These are phyloP conservation scores for Heliconius himera DNA, from an alignment of 1,140 invertebrate genomes.

Conservation along the genomic window DNA sequence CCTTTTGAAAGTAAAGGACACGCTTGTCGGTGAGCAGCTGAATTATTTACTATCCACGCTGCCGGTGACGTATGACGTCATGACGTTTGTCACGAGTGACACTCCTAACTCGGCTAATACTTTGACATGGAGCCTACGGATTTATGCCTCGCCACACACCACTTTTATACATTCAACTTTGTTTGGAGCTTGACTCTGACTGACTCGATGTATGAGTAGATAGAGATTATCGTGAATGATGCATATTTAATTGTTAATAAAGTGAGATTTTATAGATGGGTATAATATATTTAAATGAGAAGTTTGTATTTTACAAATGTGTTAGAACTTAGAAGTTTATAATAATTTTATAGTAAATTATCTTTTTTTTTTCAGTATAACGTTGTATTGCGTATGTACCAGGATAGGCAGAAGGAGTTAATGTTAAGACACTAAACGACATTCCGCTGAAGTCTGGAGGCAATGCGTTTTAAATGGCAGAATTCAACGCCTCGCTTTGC, in stretches of 20 bases:
- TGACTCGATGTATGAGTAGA: background rate
- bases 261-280: background rate
- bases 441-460: too few relatives aligned
- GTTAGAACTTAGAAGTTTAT: too few relatives aligned
- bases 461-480: too few relatives aligned
- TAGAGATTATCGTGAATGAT: background rate
- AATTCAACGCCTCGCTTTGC: too few relatives aligned
- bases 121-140: slow-evolving; percentile 17
- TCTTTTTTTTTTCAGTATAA: too few relatives aligned
- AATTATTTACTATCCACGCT: slow-evolving; percentile 61
- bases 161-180: slow-evolving; percentile 16
- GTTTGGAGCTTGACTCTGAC: background rate
- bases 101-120: slow-evolving; percentile 34
- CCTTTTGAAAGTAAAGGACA: slow-evolving; percentile 58
- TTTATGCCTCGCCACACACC: slow-evolving; percentile 16
- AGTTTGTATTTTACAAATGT: too few relatives aligned
- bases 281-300: too few relatives aligned
- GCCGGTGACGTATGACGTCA: slow-evolving; percentile 44
- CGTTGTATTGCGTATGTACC: too few relatives aligned
- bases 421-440: too few relatives aligned
- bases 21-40: slow-evolving; percentile 49
- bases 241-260: slow-evolving; percentile 2
- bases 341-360: too few relatives aligned
- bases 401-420: too few relatives aligned
- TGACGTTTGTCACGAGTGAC: slow-evolving; percentile 35